Evolutionary conservation across 1,140 invertebrate species (phyloP), one percentile per base, ranked within the genome.

Genomic region (Leptopilina boulardi): DNA sequence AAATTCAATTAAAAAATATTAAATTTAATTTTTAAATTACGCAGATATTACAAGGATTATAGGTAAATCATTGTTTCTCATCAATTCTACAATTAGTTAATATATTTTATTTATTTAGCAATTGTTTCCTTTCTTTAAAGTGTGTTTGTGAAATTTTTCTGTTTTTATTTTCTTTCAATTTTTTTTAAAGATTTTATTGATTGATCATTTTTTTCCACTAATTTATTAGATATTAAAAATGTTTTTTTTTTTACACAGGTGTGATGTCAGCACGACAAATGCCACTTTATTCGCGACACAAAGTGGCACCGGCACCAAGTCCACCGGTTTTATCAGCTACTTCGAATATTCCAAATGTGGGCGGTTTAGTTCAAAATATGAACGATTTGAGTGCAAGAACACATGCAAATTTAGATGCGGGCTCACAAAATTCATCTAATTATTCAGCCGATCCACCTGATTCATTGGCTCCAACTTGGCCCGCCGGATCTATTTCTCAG

Each of bases 401-500:
- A 3, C 91, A 91, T 74, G 73, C 78, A n/a, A 84, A 85, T 54
- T 18, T 89, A 2, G 88, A 90, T 34, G 81, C 85, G 15, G 79
- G 79, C 13, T 91, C 88, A 0, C 87, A 91, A 26, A 87, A 91
- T 76, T 90, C 89, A 2, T 89, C 89, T 1, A 90, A 85, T 72
- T 91, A 88, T 74, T 89, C 89, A 0, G 86, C 71, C 11, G 90
- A 90, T 85, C 88, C 86, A 8, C 89, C 87, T 0, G 89, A 91
- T 34, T 90, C 90, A 0, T 74, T 91, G 34, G 81, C 82, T 23
- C 88, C 89, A 10, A 83, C 86, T 11, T 93, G 94, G 93, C 91
- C 93, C 2, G 85, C 87, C 3, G 91, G 90, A 2, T 93, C 93
- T 10, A 92, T 93, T 23, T 93, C 94, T 0, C 90, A 92, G 70